A percentile compares a stretch with the other conserved stretches of the same genome.
phyloP scores from a whole-genome alignment of 2,888 invertebrate genomes.

The Mythimna albipuncta region DNA sequence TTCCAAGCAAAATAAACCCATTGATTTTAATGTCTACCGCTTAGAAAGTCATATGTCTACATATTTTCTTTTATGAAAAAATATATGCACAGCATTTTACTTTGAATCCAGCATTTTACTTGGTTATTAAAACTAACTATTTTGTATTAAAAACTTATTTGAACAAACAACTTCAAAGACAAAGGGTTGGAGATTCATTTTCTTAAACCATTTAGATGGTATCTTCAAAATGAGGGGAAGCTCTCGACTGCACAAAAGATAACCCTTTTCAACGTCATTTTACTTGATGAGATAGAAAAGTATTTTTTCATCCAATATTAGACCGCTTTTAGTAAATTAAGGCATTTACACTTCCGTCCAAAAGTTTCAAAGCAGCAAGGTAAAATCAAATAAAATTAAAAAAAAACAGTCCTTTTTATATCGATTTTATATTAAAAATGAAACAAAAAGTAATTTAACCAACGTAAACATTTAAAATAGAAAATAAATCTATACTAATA shows the following conservation, averaged over 20 bases:
- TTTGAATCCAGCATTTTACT: background rate
- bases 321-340: constrained; percentile 24
- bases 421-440: too few species aligned
- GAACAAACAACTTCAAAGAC: constrained; percentile 32
- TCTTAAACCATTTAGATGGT: constrained; percentile 50
- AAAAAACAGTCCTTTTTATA: too few species aligned
- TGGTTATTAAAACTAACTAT: background rate
- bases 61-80: constrained; percentile 1
- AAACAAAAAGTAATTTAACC: too few species aligned
- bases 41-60: background rate
- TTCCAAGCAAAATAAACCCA: background rate
- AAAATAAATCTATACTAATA: too few species aligned
- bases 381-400: too few species aligned
- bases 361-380: too few species aligned
- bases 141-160: constrained; percentile 9
- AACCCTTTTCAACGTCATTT: constrained; percentile 51
- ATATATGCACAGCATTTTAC: background rate
- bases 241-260: constrained; percentile 41
- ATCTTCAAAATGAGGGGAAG: constrained; percentile 48
- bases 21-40: background rate
- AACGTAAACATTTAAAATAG: too few species aligned
- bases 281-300: constrained; percentile 49
- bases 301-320: constrained; percentile 39
- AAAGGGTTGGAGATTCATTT: constrained; percentile 36
- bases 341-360: constrained; percentile 1